Conservation (phyloP, 2,797 vertebrate genomes). For the Pseudochromis fuscus region DNA sequence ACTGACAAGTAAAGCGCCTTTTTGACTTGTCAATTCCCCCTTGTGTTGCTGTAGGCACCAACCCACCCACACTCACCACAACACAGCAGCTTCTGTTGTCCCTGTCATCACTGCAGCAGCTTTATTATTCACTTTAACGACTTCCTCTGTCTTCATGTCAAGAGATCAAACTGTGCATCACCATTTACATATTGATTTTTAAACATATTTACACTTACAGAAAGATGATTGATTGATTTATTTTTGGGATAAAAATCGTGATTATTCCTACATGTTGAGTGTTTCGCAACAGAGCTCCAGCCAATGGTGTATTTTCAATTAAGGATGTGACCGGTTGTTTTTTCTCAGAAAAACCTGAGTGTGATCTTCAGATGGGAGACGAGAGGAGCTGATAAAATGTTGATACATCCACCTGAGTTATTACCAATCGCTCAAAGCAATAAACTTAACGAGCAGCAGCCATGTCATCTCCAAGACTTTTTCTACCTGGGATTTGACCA, state of each 20-base stretch:
- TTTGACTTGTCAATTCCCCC: conserved; percentile 61
- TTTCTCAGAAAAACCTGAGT: background rate
- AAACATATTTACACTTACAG: conserved; percentile 18
- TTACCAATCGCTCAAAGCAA: background rate
- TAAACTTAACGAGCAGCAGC: conserved; percentile 9
- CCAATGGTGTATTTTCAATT: background rate
- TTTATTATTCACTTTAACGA: conserved; percentile 64
- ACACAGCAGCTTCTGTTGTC: conserved; percentile 53
- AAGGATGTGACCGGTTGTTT: background rate
- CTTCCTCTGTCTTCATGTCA: conserved; percentile 51
- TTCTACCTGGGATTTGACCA: background rate
- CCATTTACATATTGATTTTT: conserved; percentile 18
- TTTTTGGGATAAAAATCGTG: background rate
- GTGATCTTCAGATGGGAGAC: background rate
- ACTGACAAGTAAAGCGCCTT: conserved; percentile 56
- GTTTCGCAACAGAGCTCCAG: background rate
- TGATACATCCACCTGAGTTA: conserved; percentile 5
- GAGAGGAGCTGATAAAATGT: background rate
- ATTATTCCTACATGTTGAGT: too few relatives aligned
- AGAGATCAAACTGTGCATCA: conserved; percentile 45
- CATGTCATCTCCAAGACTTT: background rate
- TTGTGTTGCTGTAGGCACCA: conserved; percentile 65
- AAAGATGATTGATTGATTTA: background rate
- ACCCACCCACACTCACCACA: conserved; percentile 64
- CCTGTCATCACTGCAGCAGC: conserved; percentile 47